Percentiles rank a stretch among this genome's conserved stretches.
Conservation (phyloP, 2,797 vertebrate genomes). For the Chelon auratus region DNA sequence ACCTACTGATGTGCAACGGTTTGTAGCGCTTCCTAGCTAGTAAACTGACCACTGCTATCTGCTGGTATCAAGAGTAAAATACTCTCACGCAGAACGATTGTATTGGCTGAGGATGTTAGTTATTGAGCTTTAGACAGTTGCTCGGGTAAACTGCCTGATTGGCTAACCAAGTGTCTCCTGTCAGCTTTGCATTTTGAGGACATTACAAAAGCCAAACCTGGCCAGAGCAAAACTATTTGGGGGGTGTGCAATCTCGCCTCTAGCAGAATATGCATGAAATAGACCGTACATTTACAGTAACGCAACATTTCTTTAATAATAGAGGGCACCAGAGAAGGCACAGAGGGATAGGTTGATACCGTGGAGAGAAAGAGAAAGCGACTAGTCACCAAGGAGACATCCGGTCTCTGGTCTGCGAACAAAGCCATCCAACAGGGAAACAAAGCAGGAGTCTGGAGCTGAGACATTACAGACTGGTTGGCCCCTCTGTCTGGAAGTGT, state of each 20-base stretch:
- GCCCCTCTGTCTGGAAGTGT: constrained; percentile 79
- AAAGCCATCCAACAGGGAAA: constrained; percentile 72
- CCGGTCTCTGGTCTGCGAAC: constrained; percentile 75
- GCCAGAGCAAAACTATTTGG: neutral
- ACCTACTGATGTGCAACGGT: too few species aligned
- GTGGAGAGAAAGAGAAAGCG: constrained; percentile 47
- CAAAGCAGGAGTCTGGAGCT: constrained; percentile 77
- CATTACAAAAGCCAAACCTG: neutral
- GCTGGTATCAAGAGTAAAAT: too few species aligned
- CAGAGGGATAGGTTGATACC: constrained; percentile 22
- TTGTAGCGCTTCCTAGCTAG: too few species aligned
- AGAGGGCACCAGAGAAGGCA: constrained; percentile 41
- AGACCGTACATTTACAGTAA: neutral
- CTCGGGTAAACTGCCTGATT: too few species aligned
- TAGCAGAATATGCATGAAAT: neutral
- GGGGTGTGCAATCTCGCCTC: neutral
- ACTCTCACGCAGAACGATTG: too few species aligned
- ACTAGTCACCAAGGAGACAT: constrained; percentile 73
- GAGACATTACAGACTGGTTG: constrained; percentile 74
- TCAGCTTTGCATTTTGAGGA: too few species aligned
- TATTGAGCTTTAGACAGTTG: too few species aligned
- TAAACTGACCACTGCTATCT: too few species aligned
- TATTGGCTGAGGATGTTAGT: too few species aligned
- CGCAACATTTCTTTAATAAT: constrained; percentile 22
- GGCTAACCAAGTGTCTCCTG: too few species aligned